Percentiles rank a stretch among this genome's conserved stretches.
Conservation (phyloP, 2,113 vertebrate species). For the Malurus cyaneus region DNA sequence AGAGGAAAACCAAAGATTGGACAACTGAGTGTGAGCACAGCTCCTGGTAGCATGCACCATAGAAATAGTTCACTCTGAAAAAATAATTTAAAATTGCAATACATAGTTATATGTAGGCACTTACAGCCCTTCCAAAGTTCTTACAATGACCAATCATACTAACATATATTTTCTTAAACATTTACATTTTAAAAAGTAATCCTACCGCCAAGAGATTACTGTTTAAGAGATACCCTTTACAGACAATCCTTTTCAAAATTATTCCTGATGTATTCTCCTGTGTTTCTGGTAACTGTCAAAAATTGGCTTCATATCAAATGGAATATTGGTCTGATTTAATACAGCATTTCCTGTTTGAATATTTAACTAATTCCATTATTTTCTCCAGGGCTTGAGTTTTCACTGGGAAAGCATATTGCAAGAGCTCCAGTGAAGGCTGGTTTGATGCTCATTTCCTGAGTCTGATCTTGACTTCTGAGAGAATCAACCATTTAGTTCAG, state of each 20-base stretch:
- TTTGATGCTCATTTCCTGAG: constrained; percentile 13
- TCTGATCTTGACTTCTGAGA: neutral
- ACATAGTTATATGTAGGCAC: neutral
- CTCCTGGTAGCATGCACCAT: neutral
- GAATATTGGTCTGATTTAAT: constrained; percentile 6
- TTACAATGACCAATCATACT: neutral
- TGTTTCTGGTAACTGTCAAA: constrained; percentile 5
- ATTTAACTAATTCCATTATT: constrained; percentile 36
- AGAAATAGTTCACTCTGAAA: neutral
- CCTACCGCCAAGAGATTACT: neutral
- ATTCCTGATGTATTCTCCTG: neutral
- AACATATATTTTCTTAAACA: neutral
- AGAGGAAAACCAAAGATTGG: neutral
- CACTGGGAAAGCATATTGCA: neutral
- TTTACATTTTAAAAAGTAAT: neutral
- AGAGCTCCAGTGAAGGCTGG: neutral
- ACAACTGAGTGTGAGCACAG: neutral
- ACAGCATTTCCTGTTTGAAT: constrained; percentile 35
- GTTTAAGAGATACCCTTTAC: neutral
- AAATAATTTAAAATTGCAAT: neutral
- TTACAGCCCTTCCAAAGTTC: neutral
- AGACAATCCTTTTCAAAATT: neutral
- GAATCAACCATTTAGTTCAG: neutral
- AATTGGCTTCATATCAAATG: neutral
- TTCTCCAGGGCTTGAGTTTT: constrained; percentile 29